Percentiles rank a stretch among this genome's conserved stretches.
Conservation (phyloP, 2,113 vertebrate species). For the Nibea albiflora region DNA sequence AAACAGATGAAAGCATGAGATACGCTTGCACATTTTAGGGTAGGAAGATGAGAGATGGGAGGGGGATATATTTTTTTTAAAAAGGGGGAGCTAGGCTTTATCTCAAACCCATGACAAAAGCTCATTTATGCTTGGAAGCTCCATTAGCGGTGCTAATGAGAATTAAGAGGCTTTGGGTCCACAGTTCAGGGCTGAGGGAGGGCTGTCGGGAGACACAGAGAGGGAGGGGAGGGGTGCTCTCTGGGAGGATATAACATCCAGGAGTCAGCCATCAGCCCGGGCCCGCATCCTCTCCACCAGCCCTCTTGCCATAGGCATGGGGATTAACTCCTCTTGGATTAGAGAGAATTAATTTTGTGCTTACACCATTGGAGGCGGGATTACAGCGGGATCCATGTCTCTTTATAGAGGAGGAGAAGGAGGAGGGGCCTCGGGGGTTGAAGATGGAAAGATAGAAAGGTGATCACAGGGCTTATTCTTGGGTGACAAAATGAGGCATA, state of each 20-base stretch:
- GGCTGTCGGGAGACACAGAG: constrained; percentile 24
- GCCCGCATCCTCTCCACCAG: constrained; percentile 58
- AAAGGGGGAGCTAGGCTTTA: constrained; percentile 45
- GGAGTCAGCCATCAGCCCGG: constrained; percentile 68
- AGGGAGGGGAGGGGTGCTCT: constrained; percentile 32
- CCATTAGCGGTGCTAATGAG: constrained; percentile 84
- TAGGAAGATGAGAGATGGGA: constrained; percentile 2
- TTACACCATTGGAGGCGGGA: constrained; percentile 84
- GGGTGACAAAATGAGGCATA: constrained; percentile 16
- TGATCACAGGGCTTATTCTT: constrained; percentile 30
- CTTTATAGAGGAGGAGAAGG: constrained; percentile 57
- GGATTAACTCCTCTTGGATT: constrained; percentile 84
- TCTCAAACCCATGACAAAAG: constrained; percentile 79
- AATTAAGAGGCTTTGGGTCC: constrained; percentile 83
- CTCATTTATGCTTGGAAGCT: constrained; percentile 78
- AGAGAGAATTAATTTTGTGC: constrained; percentile 84
- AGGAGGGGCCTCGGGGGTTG: constrained; percentile 61
- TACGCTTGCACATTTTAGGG: not conserved
- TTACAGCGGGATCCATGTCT: constrained; percentile 81
- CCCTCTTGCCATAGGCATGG: constrained; percentile 68
- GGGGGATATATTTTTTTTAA: constrained; percentile 1
- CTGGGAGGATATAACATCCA: constrained; percentile 50
- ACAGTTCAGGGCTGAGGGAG: constrained; percentile 59
- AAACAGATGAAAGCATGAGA: not conserved
- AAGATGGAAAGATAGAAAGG: constrained; percentile 67